Evolutionary conservation across 1,140 invertebrate genomes (phyloP), one percentile per base, ranked within the genome.

Genomic region (Drosophila setifemur): DNA sequence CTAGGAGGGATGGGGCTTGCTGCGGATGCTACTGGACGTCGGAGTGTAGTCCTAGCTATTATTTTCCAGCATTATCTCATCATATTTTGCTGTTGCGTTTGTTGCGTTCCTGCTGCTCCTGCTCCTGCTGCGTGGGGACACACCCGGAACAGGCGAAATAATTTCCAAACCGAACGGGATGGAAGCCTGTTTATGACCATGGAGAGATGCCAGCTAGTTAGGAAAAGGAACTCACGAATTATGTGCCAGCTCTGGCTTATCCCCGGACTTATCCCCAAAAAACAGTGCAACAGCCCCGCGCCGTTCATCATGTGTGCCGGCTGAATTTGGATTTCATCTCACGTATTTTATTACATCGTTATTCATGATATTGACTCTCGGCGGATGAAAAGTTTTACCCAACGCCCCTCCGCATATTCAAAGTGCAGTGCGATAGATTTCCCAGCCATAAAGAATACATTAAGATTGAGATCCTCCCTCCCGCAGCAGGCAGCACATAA

Each of bases 311-410:
- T 83, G 79, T 44, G 55, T 39, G 55, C 12, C 18, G n/a, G 5
- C 1, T 25, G 29, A 37, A 26, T 57, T 86, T 76, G 42, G 69
- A 4, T 86, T 86, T 81, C 81, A 77, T 76, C 81, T 87, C 81
- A 86, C 81, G 81, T 86, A 86, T 86, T 86, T 86, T 86, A 86
- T 86, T 86, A 86, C 81, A 87, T 86, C 81, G 76, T 87, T 82
- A 86, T 86, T 86, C 81, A 87, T 87, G 82, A 73, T 79, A 87
- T 82, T 72, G 63, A 67, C 61, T 64, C 58, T 39, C 26, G 16
- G 40, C 42, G 61, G 31, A 40, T 47, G 26, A 33, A 61, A 61
- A 61, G 37, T 61, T 61, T 61, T 21, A 52, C 43, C 39, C 48
- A 37, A 25, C 43, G 26, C 37, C 21, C n/a, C 9, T 2, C 12